Conservation (phyloP, 1,140 invertebrate species). For the Paramacrobiotus metropolitanus region DNA sequence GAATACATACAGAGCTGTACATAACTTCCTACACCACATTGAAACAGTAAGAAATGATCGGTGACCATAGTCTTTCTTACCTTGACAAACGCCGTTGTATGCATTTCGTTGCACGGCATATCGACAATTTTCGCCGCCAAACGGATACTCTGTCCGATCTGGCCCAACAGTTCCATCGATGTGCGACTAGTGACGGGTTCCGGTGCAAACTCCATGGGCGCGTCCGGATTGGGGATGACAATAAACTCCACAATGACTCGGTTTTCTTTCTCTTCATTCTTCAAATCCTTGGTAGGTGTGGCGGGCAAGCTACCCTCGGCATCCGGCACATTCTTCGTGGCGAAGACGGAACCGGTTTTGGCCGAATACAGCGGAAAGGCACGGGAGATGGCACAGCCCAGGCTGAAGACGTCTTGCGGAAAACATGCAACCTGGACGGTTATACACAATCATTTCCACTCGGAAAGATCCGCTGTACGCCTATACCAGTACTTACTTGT, state of each 20-base stretch:
- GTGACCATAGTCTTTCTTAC: constrained; percentile 28
- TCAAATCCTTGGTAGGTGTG: neutral
- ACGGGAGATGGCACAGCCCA: constrained; percentile 50
- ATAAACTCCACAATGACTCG: neutral
- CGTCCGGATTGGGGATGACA: neutral
- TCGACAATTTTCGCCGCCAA: constrained; percentile 56
- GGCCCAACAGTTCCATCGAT: neutral
- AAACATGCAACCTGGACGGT: constrained; percentile 14
- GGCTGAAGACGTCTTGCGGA: constrained; percentile 43
- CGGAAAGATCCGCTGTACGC: neutral
- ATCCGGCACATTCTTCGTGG: constrained; percentile 7
- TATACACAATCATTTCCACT: constrained; percentile 5
- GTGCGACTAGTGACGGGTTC: neutral
- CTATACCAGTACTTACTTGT: no score
- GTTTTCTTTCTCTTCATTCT: neutral
- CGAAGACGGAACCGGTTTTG: constrained; percentile 24
- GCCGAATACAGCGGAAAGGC: constrained; percentile 45
- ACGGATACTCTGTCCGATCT: constrained; percentile 35
- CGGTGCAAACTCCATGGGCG: neutral
- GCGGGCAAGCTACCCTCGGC: neutral
- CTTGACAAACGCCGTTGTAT: constrained; percentile 48
- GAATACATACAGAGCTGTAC: no score
- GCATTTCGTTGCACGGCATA: constrained; percentile 58
- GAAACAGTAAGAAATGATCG: no score
- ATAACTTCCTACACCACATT: no score